Conservation (phyloP, 2,797 vertebrate species). For the Lepus oiostolus region DNA sequence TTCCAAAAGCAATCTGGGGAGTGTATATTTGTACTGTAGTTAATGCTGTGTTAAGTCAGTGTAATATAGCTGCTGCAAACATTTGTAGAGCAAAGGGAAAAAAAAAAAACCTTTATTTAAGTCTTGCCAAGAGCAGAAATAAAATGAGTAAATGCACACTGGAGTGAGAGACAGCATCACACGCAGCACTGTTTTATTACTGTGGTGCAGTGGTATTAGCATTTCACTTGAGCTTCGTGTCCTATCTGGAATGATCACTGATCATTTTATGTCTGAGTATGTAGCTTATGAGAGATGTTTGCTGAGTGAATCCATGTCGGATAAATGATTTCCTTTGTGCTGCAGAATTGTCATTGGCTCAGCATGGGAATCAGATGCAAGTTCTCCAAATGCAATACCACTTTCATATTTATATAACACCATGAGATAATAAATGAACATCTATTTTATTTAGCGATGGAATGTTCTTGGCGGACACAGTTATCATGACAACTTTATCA, state of each 20-base stretch:
- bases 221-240: slow-evolving; percentile 72
- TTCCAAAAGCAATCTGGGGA: slow-evolving; percentile 83
- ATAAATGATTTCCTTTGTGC: background rate
- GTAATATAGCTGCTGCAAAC: slow-evolving; percentile 84
- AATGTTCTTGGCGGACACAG: background rate
- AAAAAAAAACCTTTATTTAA: slow-evolving; percentile 83
- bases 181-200: slow-evolving; percentile 71
- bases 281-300: slow-evolving; percentile 17
- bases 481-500: background rate
- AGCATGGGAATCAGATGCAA: background rate
- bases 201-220: slow-evolving; percentile 65
- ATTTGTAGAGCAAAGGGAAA: slow-evolving; percentile 84
- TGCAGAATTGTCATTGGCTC: background rate
- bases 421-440: background rate
- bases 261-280: background rate
- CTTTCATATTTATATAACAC: background rate
- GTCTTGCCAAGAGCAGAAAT: slow-evolving; percentile 86
- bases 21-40: slow-evolving; percentile 81
- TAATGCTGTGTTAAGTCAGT: slow-evolving; percentile 85
- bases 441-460: background rate
- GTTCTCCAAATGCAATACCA: background rate
- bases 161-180: slow-evolving; percentile 79
- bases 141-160: slow-evolving; percentile 84
- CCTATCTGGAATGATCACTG: slow-evolving; percentile 41
- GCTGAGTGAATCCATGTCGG: slow-evolving; percentile 4